Evolutionary conservation across 2,888 invertebrate genomes (phyloP).

Genomic region (Xanthorhoe spadicearia): DNA sequence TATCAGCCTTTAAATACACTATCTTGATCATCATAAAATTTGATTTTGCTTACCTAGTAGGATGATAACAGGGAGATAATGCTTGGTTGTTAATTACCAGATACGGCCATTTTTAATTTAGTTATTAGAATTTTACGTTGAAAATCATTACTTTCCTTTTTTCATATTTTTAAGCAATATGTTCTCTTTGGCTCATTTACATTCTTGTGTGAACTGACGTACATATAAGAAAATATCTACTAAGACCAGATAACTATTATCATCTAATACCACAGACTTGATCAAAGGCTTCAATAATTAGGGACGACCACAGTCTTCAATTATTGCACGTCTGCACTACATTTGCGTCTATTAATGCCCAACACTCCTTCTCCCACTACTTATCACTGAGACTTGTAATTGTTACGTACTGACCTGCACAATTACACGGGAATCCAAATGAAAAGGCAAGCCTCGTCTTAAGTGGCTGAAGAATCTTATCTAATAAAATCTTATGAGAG

Average conservation of each 20-base stretch:
- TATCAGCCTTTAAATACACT: background rate
- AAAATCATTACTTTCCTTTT: no score
- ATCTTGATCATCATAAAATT: background rate
- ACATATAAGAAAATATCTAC: no score
- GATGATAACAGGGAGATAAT: no score
- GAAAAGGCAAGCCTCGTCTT: conserved; percentile 44
- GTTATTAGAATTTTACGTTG: no score
- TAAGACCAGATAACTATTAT: no score
- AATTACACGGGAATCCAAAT: conserved; percentile 55
- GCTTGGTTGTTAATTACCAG: no score
- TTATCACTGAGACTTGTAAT: conserved; percentile 36
- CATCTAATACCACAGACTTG: conserved; percentile 4
- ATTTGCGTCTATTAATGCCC: conserved; percentile 14
- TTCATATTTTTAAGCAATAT: no score
- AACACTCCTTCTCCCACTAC: conserved; percentile 18
- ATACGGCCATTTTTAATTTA: no score
- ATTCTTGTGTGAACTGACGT: no score
- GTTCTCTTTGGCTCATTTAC: no score
- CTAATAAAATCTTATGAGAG: background rate
- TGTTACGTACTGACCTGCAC: conserved; percentile 42
- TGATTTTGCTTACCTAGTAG: background rate
- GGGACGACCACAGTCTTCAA: conserved; percentile 18
- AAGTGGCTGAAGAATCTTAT: conserved; percentile 8
- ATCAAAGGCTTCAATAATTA: conserved; percentile 23
- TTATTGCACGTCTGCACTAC: conserved; percentile 20